Base-by-base conservation (phyloP, 1,140 invertebrate species). In the Anoplolepis gracilipes region DNA sequence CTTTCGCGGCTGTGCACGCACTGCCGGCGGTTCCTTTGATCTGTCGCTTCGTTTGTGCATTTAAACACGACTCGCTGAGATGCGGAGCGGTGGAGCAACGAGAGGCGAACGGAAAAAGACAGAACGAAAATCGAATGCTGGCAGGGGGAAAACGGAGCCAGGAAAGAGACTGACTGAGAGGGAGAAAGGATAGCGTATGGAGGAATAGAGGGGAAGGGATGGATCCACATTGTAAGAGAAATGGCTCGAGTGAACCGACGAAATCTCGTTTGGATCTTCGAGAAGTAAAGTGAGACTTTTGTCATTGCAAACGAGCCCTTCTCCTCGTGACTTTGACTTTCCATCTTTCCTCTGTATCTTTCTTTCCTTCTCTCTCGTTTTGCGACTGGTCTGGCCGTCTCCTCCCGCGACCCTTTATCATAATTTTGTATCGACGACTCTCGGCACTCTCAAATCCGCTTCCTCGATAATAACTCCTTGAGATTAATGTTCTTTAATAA, bases 41-140 rank as follows among this genome's bases (percentile, higher is more conserved):
- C 92, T 93, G 77, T 87, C 88, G 91, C 88, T 93, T 91, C 93
- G 92, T 94, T 94, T 94, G 93, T 92, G 90, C 92, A 88, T 93
- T 94, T 94, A 94, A 94, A 92, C 92, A 89, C 92, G 90, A 86
- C 90, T 92, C 92, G 90, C 89, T 90, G 87, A 92, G 91, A 91
- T 86, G 77, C 42, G 86, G 53, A 87, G 65, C 55, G 75, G 22
- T 28, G 55, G 55, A 64, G 73, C 84, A 49, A 25, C 19, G 64
- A 59, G 57, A 61, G 69, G n/a, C 67, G 30, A 75, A 85, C 57
- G 85, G 64, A 55, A 81, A 67, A 61, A 85, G 53, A 87, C 30
- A 39, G 84, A 72, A 13, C 49, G 67, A 81, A 59, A 69, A 72
- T 46, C 28, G 73, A 88, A 7, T 30, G 73, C 30, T 61, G 62